phyloP scores from a whole-genome alignment of 2,113 vertebrate species.

The Cottus gobio region DNA sequence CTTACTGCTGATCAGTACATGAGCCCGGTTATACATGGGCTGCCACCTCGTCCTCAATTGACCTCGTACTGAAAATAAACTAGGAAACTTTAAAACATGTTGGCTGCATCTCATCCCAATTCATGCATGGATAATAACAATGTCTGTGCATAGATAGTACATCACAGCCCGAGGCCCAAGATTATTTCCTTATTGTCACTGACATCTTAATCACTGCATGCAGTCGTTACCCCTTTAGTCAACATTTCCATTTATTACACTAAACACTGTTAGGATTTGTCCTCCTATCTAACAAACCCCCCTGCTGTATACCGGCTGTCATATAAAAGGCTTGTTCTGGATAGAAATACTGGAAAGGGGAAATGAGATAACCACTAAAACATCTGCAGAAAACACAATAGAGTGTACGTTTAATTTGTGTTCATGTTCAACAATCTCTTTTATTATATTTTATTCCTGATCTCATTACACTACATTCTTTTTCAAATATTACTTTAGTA shows the following conservation, averaged over 20 bases:
- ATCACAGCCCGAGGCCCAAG: slow-evolving; percentile 9
- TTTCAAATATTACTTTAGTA: neutral
- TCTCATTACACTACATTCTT: neutral
- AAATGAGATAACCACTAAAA: neutral
- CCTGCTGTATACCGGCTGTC: neutral
- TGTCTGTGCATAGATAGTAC: slow-evolving; percentile 20
- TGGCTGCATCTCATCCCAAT: neutral
- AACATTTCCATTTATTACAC: neutral
- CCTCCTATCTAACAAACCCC: neutral
- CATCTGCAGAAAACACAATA: neutral
- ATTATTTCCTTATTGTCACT: slow-evolving; percentile 18
- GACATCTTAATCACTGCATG: slow-evolving; percentile 35
- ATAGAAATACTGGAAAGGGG: neutral
- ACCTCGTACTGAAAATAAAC: slow-evolving; percentile 5
- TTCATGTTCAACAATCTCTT: neutral
- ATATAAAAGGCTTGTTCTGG: neutral
- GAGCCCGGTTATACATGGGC: neutral
- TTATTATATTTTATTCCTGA: no score
- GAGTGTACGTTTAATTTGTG: neutral
- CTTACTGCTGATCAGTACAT: neutral
- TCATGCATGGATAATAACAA: neutral
- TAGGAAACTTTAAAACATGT: neutral
- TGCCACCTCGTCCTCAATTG: neutral
- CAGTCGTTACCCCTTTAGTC: neutral
- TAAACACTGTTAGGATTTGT: slow-evolving; percentile 8